Evolutionary conservation across 1,140 invertebrate genomes (phyloP).

Genomic region (Bombus sibiricus): DNA sequence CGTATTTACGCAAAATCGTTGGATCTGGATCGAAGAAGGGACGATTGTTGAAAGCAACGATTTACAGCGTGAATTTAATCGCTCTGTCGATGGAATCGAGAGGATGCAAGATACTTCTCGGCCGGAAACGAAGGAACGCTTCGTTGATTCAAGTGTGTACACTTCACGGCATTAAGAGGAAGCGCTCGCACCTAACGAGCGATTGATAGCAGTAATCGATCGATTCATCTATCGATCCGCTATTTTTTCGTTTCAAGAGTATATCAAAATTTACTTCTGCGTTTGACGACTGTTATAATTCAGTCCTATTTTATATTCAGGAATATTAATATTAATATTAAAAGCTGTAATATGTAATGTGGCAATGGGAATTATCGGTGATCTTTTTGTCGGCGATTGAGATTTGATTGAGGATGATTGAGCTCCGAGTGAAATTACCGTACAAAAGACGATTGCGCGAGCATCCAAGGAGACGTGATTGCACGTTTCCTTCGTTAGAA

Average conservation of each 20-base stretch:
- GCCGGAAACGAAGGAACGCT: neutral
- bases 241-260: neutral
- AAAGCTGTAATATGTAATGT: no score
- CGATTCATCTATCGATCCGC: neutral
- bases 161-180: neutral
- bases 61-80: constrained; percentile 18
- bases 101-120: neutral
- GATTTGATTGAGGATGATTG: no score
- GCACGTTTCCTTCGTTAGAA: no score
- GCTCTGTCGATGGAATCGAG: neutral
- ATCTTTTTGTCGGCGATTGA: no score
- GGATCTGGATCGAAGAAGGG: neutral
- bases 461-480: no score
- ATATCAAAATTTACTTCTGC: neutral
- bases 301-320: neutral
- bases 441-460: no score
- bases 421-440: no score
- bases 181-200: neutral
- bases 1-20: constrained; percentile 16
- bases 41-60: constrained; percentile 10
- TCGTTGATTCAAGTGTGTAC: neutral
- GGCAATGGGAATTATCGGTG: no score
- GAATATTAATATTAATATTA: no score
- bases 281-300: neutral
- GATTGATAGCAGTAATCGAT: neutral